Evolutionary conservation across 2,888 invertebrate genomes (phyloP).

Genomic region (Sminthurides aquaticus): DNA sequence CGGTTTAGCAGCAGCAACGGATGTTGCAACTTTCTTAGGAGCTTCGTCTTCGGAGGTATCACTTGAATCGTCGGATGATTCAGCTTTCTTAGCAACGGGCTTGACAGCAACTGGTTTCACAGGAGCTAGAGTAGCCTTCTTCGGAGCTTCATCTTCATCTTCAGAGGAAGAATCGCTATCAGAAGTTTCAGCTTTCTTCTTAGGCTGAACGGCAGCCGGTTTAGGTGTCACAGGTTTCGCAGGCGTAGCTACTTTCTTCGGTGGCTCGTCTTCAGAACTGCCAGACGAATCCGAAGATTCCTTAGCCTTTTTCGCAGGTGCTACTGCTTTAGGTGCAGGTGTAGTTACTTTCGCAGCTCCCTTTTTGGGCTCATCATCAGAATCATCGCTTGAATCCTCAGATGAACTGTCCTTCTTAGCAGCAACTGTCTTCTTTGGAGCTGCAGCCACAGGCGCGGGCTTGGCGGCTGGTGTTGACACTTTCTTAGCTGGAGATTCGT

Average conservation of each 20-base stretch:
- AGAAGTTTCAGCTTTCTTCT: slow-evolving; percentile 23
- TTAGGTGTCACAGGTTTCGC: slow-evolving; percentile 38
- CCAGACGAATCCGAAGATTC: slow-evolving; percentile 49
- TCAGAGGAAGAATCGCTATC: slow-evolving; percentile 40
- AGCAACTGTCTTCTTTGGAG: slow-evolving; percentile 24
- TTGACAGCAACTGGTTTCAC: slow-evolving; percentile 43
- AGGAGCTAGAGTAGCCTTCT: slow-evolving; percentile 37
- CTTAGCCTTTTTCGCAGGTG: slow-evolving; percentile 44
- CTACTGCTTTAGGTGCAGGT: slow-evolving; percentile 41
- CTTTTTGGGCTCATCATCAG: not conserved
- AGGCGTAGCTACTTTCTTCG: slow-evolving; percentile 22
- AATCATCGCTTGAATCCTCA: slow-evolving; percentile 6
- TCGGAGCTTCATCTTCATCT: slow-evolving; percentile 43
- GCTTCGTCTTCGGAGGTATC: slow-evolving; percentile 44
- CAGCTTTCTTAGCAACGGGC: slow-evolving; percentile 24
- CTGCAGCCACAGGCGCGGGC: not conserved
- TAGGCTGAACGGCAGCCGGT: slow-evolving; percentile 26
- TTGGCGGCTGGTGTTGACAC: slow-evolving; percentile 5
- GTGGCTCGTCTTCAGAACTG: slow-evolving; percentile 27
- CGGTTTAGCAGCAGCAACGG: slow-evolving; percentile 20
- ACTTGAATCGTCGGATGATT: slow-evolving; percentile 41
- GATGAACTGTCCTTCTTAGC: slow-evolving; percentile 1
- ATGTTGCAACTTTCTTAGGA: slow-evolving; percentile 22
- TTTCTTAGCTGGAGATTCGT: slow-evolving; percentile 26
- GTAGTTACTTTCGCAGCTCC: slow-evolving; percentile 21